phyloP scores from a whole-genome alignment of 2,888 invertebrate genomes.

The Pecten maximus region DNA sequence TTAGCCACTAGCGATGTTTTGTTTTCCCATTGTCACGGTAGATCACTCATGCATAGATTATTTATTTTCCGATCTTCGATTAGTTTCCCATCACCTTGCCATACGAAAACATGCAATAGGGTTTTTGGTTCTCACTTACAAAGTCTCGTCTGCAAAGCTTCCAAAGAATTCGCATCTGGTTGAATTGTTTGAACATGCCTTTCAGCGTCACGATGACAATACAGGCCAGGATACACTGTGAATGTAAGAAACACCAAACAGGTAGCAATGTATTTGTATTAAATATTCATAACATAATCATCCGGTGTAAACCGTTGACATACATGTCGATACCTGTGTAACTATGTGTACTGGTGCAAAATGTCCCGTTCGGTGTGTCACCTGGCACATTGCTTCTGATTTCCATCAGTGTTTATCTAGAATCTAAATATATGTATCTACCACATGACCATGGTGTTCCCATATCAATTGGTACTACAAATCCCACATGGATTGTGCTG shows the following conservation, averaged over 20 bases:
- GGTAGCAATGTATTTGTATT: not conserved
- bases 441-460: not conserved
- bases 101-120: not conserved
- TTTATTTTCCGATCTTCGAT: slow-evolving; percentile 29
- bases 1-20: not conserved
- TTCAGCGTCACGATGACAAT: slow-evolving; percentile 80
- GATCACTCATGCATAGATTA: slow-evolving; percentile 14
- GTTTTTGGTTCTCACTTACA: slow-evolving; percentile 74
- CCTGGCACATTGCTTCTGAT: not conserved
- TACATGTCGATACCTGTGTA: not conserved
- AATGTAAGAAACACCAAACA: slow-evolving; percentile 55
- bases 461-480: not conserved
- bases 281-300: slow-evolving; percentile 22
- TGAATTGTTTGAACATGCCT: slow-evolving; percentile 78
- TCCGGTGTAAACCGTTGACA: not conserved
- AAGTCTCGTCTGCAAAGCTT: slow-evolving; percentile 78
- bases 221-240: slow-evolving; percentile 85
- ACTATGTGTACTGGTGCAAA: not conserved
- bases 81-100: slow-evolving; percentile 26
- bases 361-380: not conserved
- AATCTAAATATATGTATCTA: not conserved
- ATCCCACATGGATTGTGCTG: not conserved
- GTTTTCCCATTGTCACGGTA: slow-evolving; percentile 21
- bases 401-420: not conserved
- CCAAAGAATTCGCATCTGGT: slow-evolving; percentile 74